A percentile compares a stretch with the other conserved stretches of the same genome.
These are phyloP conservation scores for Halcyon smyrnensis DNA, from an alignment of 2,797 vertebrate genomes.

Conservation along the genomic window DNA sequence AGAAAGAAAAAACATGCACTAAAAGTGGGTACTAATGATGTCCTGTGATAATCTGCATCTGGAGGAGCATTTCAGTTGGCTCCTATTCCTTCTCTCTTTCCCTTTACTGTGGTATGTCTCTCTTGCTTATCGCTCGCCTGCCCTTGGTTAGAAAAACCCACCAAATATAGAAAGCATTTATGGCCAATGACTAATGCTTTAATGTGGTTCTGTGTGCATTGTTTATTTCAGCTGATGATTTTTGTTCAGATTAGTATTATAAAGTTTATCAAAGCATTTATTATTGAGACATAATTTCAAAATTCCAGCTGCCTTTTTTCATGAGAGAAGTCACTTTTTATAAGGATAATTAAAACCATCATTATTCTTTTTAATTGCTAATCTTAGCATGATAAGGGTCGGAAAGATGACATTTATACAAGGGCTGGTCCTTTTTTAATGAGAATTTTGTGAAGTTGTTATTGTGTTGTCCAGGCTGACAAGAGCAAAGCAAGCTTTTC, in stretches of 20 bases:
- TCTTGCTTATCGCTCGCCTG: not conserved
- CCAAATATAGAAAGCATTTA: not conserved
- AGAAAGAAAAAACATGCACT: not conserved
- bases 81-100: not conserved
- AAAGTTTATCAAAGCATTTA: not conserved
- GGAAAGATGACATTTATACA: not conserved
- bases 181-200: not conserved
- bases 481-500: not conserved
- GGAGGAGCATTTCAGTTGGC: not conserved
- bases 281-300: not conserved
- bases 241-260: not conserved
- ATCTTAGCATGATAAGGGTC: not conserved
- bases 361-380: not conserved
- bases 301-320: not conserved
- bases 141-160: not conserved
- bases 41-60: not conserved
- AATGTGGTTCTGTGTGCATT: not conserved
- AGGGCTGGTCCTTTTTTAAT: not conserved
- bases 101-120: not conserved
- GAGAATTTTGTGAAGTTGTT: not conserved
- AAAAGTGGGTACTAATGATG: not conserved
- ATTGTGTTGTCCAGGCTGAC: not conserved
- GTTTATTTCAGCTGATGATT: not conserved
- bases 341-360: not conserved
- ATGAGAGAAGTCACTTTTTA: not conserved